A percentile compares a stretch with the other conserved stretches of the same genome.
These are phyloP conservation scores for Patiria miniata DNA, from an alignment of 35 echinoderm and acorn worm genomes.

Conservation along the genomic window DNA sequence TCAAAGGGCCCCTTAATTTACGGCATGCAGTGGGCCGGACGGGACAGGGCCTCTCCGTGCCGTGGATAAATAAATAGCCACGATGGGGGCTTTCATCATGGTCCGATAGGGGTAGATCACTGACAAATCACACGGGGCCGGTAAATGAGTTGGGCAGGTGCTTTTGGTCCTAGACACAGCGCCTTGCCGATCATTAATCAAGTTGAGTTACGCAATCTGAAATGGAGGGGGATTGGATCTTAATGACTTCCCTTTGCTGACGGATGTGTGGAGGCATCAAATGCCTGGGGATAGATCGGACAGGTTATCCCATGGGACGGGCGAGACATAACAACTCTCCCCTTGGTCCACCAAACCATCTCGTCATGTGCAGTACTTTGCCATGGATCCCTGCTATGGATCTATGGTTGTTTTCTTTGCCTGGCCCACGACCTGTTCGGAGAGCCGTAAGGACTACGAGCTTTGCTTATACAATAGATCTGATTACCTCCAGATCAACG, in stretches of 20 bases:
- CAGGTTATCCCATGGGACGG: neutral
- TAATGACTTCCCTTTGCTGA: constrained; percentile 22
- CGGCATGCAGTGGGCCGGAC: neutral
- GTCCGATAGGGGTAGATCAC: neutral
- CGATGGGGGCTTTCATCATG: too few species aligned
- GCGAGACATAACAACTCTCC: constrained; percentile 11
- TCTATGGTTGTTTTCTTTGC: too few species aligned
- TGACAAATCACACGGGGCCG: neutral
- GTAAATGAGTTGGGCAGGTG: constrained; percentile 17
- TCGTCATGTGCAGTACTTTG: too few species aligned
- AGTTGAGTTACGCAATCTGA: constrained; percentile 20
- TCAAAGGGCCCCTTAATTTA: neutral
- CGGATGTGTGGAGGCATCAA: neutral
- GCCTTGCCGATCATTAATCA: constrained; percentile 10
- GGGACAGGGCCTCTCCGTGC: neutral
- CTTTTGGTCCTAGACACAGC: neutral
- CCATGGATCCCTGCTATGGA: too few species aligned
- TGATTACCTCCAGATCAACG: too few species aligned
- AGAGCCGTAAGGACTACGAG: too few species aligned
- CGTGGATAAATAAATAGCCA: constrained; percentile 6
- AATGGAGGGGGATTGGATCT: constrained; percentile 12
- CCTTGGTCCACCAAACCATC: neutral
- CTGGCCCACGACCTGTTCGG: too few species aligned
- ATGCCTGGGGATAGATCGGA: neutral
- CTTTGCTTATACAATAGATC: too few species aligned